phyloP scores from a whole-genome alignment of 1,140 invertebrate genomes.

The Cepaea nemoralis region DNA sequence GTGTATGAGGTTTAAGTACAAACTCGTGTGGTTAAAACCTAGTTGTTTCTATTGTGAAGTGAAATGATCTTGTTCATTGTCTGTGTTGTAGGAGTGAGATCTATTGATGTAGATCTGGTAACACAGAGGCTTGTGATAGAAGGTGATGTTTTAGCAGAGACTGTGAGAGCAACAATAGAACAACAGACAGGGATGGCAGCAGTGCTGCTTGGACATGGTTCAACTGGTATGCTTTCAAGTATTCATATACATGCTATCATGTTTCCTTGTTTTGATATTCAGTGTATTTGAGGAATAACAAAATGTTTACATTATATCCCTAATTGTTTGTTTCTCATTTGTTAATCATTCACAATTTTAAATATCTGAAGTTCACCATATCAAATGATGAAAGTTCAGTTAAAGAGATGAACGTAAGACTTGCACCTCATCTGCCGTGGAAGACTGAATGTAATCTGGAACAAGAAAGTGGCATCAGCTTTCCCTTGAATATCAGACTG shows the following conservation, averaged over 20 bases:
- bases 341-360: too few relatives aligned
- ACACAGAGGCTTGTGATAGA: constrained; percentile 30
- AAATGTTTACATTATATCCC: too few relatives aligned
- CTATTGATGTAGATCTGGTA: constrained; percentile 19
- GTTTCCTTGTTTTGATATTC: background rate
- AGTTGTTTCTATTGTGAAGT: background rate
- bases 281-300: background rate
- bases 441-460: too few relatives aligned
- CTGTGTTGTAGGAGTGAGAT: constrained; percentile 14
- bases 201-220: constrained; percentile 31
- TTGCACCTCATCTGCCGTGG: too few relatives aligned
- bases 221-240: constrained; percentile 5
- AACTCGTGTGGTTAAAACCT: background rate
- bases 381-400: too few relatives aligned
- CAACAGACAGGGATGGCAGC: constrained; percentile 27
- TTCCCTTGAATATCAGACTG: too few relatives aligned
- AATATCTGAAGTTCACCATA: too few relatives aligned
- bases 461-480: too few relatives aligned
- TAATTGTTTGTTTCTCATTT: too few relatives aligned
- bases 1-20: background rate
- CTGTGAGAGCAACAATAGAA: constrained; percentile 12
- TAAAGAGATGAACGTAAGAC: too few relatives aligned
- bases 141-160: constrained; percentile 31
- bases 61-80: constrained; percentile 2
- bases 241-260: background rate